Evolutionary conservation across 2,797 vertebrate genomes (phyloP).

Genomic region (Macropus fuliginosus): DNA sequence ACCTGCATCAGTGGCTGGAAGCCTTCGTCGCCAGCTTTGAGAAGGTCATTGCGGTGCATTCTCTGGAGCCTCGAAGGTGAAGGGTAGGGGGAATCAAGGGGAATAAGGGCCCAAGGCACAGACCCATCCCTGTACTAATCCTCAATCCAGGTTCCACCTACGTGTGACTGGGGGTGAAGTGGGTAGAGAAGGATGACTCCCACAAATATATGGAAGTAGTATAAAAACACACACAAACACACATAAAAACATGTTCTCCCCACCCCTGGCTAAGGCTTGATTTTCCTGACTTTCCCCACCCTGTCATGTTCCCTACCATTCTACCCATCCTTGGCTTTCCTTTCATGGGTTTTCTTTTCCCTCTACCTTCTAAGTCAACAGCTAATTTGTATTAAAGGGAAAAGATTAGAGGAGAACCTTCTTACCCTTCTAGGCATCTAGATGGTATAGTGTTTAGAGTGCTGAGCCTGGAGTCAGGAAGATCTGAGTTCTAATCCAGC

Average conservation of each 20-base stretch:
- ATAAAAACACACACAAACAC: background rate
- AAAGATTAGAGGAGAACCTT: background rate
- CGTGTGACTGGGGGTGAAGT: background rate
- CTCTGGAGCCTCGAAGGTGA: slow-evolving; percentile 93
- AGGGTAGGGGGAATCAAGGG: slow-evolving; percentile 27
- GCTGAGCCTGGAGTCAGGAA: background rate
- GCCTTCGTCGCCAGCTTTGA: slow-evolving; percentile 93
- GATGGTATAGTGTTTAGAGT: background rate
- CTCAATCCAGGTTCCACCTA: background rate
- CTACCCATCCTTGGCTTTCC: background rate
- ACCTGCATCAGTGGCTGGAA: slow-evolving; percentile 96
- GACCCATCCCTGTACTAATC: background rate
- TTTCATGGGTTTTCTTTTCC: background rate
- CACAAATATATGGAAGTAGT: background rate
- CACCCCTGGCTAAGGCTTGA: background rate
- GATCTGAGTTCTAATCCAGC: background rate
- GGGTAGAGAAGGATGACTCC: background rate
- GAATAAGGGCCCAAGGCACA: background rate
- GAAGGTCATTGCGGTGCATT: slow-evolving; percentile 91
- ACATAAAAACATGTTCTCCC: background rate
- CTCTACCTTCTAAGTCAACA: background rate
- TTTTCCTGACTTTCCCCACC: background rate
- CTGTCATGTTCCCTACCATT: background rate
- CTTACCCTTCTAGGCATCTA: background rate
- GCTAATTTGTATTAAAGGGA: background rate